A percentile compares a stretch with the other conserved stretches of the same genome.
Evolutionary conservation across 2,797 vertebrate species (phyloP).

Genomic region (Mallotus villosus): DNA sequence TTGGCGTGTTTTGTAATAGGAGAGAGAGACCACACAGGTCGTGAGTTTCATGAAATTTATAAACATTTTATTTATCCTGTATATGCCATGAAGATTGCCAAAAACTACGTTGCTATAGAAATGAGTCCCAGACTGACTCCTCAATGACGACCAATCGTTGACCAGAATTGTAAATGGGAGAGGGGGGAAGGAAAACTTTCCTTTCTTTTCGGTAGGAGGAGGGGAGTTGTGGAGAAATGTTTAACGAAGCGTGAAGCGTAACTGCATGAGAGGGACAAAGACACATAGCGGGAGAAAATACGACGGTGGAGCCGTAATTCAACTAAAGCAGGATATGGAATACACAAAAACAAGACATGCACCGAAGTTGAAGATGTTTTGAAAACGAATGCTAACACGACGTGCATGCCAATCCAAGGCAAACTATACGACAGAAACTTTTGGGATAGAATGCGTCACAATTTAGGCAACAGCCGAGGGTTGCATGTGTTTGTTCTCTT

Average conservation of each 20-base stretch:
- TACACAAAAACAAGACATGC: slow-evolving; percentile 17
- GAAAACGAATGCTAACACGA: slow-evolving; percentile 23
- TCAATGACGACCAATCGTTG: slow-evolving; percentile 69
- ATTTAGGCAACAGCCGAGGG: slow-evolving; percentile 34
- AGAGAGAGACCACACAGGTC: slow-evolving; percentile 63
- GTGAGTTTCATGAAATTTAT: slow-evolving; percentile 53
- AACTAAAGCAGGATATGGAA: slow-evolving; percentile 17
- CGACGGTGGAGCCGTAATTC: slow-evolving; percentile 30
- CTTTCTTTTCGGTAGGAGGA: slow-evolving; percentile 66
- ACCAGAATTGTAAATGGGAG: slow-evolving; percentile 62
- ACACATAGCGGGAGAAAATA: slow-evolving; percentile 56
- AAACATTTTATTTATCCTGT: slow-evolving; percentile 62
- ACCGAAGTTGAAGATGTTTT: background rate
- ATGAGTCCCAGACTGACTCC: slow-evolving; percentile 65
- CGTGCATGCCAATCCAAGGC: slow-evolving; percentile 18
- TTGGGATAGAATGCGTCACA: slow-evolving; percentile 35
- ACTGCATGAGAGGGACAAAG: slow-evolving; percentile 73
- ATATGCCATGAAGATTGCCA: slow-evolving; percentile 52
- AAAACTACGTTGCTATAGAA: slow-evolving; percentile 53
- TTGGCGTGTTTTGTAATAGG: slow-evolving; percentile 44
- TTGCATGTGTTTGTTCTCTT: slow-evolving; percentile 3
- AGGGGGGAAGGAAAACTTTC: slow-evolving; percentile 56
- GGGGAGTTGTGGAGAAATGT: slow-evolving; percentile 66
- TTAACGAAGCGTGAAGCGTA: slow-evolving; percentile 75
- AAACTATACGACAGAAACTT: slow-evolving; percentile 29